Evolutionary conservation across 2,797 vertebrate species (phyloP).

Genomic region (Paratrypauchen microcephalus): DNA sequence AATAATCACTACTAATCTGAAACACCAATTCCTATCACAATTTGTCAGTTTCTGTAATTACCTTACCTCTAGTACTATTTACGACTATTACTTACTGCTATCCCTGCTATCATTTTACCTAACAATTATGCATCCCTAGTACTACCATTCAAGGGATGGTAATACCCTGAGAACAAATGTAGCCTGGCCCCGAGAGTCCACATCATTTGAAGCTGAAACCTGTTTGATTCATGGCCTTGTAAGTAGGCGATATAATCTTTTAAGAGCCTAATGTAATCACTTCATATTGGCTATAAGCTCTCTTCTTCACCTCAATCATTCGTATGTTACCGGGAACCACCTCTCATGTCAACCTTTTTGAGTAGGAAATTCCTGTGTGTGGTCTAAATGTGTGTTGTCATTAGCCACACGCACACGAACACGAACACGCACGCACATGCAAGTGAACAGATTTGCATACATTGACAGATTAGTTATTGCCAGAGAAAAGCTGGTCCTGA

Average conservation of each 20-base stretch:
- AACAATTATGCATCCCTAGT: background rate
- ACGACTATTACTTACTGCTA: background rate
- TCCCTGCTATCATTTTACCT: background rate
- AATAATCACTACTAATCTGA: too few species aligned
- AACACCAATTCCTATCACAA: too few species aligned
- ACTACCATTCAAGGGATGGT: background rate
- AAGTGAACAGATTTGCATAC: conserved; percentile 65
- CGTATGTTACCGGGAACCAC: conserved; percentile 51
- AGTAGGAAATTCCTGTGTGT: conserved; percentile 21
- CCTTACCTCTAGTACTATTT: too few species aligned
- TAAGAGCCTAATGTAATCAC: conserved; percentile 56
- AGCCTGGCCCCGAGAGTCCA: conserved; percentile 23
- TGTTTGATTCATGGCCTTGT: conserved; percentile 44
- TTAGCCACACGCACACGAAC: conserved; percentile 1
- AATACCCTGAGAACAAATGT: conserved; percentile 5
- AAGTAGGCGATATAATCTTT: conserved; percentile 48
- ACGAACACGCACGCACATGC: conserved; percentile 1
- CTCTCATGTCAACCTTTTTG: conserved; percentile 41
- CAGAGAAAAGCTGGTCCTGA: conserved; percentile 56
- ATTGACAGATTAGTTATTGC: conserved; percentile 61
- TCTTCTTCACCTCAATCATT: conserved; percentile 59
- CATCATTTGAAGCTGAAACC: conserved; percentile 31
- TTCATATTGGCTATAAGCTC: conserved; percentile 39
- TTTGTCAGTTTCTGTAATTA: too few species aligned
- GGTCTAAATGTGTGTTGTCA: conserved; percentile 18